Base-by-base conservation (phyloP, 1,140 invertebrate genomes). In the Neotoxoptera formosana region DNA sequence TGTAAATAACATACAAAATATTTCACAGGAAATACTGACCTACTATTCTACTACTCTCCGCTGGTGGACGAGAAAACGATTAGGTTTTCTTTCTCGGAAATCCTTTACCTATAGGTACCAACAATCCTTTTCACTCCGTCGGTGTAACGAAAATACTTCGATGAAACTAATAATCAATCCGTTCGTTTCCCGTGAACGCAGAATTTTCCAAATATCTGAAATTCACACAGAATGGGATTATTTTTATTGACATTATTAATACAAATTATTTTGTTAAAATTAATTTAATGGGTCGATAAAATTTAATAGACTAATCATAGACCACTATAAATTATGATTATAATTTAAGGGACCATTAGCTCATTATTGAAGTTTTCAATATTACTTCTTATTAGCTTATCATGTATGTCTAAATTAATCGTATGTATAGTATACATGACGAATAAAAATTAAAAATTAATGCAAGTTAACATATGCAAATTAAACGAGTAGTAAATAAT, bases 1-100 rank as follows among this genome's bases (percentile, higher is more conserved):
- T 30, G 7, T n/a, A 17, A 17, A 30, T 17, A 76, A 2, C 23
- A 76, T n/a, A n/a, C 9, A 76, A n/a, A 76, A n/a, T 76, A 76
- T 76, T 76, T 34, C n/a, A n/a, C 60, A 76, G 60, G 60, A 76
- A n/a, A 76, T 76, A 76, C 30, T 76, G n/a, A 76, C 60, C 60
- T 76, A 76, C 60, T 67, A n/a, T n/a, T n/a, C n/a, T n/a, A n/a
- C n/a, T n/a, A n/a, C n/a, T n/a, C n/a, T n/a, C n/a, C 41, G 1
- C 41, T 4, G 41, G 4, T 41, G 41, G 60, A 30, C 30, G 25
- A 67, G 3, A 76, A 76, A 76, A 76, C 30, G 17, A 76, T 76
- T n/a, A n/a, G 0, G 3, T 30, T 60, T 60, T 60, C 25, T 60
- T 14, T n/a, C n/a, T 76, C 30, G 11, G n/a, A 76, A 14, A 76